Evolutionary conservation across 2,888 invertebrate genomes (phyloP).

Genomic region (Hyles lineata): DNA sequence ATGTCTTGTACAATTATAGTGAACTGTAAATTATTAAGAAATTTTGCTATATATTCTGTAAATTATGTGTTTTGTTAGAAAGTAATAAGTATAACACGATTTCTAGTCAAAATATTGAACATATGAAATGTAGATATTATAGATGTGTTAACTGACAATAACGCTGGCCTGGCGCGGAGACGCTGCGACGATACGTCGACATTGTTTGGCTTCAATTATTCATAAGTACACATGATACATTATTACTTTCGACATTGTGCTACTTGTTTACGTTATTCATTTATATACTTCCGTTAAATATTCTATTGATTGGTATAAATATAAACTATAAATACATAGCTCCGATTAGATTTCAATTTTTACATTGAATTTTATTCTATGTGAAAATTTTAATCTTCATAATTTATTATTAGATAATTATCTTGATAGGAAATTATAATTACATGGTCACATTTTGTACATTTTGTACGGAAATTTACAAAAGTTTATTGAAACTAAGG

Average conservation of each 20-base stretch:
- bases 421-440: constrained; percentile 23
- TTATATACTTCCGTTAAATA: constrained; percentile 68
- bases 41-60: constrained; percentile 81
- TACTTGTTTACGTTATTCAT: constrained; percentile 68
- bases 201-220: constrained; percentile 64
- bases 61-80: constrained; percentile 82
- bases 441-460: constrained; percentile 58
- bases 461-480: constrained; percentile 46
- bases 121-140: constrained; percentile 82
- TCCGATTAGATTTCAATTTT: constrained; percentile 47
- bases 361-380: constrained; percentile 26
- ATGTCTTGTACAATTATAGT: constrained; percentile 81
- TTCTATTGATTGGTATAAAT: constrained; percentile 52
- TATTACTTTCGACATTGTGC: constrained; percentile 58
- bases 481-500: constrained; percentile 34
- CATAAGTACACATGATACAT: constrained; percentile 70
- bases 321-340: constrained; percentile 43
- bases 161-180: constrained; percentile 71
- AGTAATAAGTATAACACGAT: constrained; percentile 82
- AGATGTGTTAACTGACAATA: constrained; percentile 84
- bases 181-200: constrained; percentile 45
- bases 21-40: constrained; percentile 79
- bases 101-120: constrained; percentile 86
- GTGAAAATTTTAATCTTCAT: constrained; percentile 36
- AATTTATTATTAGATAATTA: constrained; percentile 26